Evolutionary conservation across 2,888 invertebrate genomes (phyloP).

Genomic region (Acanthosepion lycidas): DNA sequence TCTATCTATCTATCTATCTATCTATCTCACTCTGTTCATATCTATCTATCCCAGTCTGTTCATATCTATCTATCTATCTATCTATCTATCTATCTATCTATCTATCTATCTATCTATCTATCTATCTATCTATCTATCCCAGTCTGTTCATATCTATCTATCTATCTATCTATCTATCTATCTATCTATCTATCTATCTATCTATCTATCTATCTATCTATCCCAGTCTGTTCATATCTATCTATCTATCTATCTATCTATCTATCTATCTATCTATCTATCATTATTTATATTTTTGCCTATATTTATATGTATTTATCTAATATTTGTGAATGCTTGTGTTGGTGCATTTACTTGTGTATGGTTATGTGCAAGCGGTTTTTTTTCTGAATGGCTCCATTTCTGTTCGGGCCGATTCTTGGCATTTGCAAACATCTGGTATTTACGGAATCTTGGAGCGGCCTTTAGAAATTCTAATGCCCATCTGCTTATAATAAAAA

Average conservation of each 20-base stretch:
- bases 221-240: neutral
- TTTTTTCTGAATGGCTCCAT: neutral
- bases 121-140: too few species aligned
- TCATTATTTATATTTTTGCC: neutral
- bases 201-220: neutral
- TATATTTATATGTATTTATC: neutral
- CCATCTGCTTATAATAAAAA: neutral
- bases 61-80: too few species aligned
- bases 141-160: too few species aligned
- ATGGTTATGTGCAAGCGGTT: too few species aligned
- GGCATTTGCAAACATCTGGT: conserved; percentile 12
- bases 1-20: too few species aligned
- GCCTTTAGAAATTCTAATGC: neutral
- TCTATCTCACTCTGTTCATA: too few species aligned
- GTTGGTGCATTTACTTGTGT: too few species aligned
- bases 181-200: conserved; percentile 14
- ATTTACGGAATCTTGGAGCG: neutral
- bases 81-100: too few species aligned
- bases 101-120: too few species aligned
- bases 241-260: conserved; percentile 23
- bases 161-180: neutral
- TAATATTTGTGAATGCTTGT: too few species aligned
- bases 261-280: neutral
- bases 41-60: too few species aligned
- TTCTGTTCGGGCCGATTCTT: neutral